Conservation (phyloP, 2,113 vertebrate species). For the Zosterops hypoxanthus region DNA sequence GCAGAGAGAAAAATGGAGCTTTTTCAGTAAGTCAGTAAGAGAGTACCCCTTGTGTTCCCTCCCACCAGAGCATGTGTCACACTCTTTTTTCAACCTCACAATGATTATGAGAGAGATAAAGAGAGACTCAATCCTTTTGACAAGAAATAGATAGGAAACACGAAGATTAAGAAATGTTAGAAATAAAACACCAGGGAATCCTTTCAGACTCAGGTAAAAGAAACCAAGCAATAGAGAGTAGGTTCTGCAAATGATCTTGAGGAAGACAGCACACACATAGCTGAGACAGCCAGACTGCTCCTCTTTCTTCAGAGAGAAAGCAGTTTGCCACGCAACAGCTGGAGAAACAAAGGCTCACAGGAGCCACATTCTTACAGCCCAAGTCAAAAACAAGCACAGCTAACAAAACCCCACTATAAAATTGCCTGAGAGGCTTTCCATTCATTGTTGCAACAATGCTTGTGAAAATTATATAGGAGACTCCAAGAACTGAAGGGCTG, state of each 20-base stretch:
- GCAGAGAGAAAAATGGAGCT: neutral
- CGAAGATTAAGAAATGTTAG: neutral
- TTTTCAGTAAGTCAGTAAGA: neutral
- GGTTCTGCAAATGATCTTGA: neutral
- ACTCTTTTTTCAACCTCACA: neutral
- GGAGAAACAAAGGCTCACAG: neutral
- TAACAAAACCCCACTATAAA: neutral
- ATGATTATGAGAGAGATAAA: neutral
- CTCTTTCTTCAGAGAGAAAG: neutral
- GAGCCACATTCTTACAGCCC: neutral
- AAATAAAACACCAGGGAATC: neutral
- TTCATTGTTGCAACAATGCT: neutral
- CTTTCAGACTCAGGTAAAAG: neutral
- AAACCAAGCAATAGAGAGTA: neutral
- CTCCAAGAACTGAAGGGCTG: neutral
- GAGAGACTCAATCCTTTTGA: neutral
- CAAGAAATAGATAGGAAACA: neutral
- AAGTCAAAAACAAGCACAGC: neutral
- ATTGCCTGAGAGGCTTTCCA: neutral
- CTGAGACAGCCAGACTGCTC: neutral
- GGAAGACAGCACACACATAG: neutral
- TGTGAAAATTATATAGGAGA: neutral
- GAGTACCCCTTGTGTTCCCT: neutral
- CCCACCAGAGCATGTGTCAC: accelerated
- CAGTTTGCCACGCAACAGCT: neutral